Evolutionary conservation across 2,797 vertebrate genomes (phyloP), one percentile per base, ranked within the genome.

Genomic region (Meda fulgida): DNA sequence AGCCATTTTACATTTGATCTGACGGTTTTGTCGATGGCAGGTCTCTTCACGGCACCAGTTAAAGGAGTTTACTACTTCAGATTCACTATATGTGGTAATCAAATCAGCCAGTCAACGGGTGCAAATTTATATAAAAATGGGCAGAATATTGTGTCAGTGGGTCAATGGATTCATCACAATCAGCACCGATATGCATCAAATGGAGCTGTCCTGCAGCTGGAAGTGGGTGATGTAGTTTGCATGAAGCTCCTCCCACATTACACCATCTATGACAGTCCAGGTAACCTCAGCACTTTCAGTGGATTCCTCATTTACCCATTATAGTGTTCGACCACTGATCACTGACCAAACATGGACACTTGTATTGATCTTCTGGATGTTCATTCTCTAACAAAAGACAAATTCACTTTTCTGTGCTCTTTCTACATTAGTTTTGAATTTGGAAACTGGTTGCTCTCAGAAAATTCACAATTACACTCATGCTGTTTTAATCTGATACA

Each of bases 61-160:
- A 55, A 65, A 78, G 79, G 58, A 34, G 67, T 78, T 23, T 78
- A 82, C 69, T 87, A 46, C 58, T 83, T 87, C 69, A 85, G 69
- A 23, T 75, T 73, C 65, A 87, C 69, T 46, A 18, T 66, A 21
- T 51, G 60, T 38, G 55, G 75, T 46, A 1, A 1, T 58, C 26
- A 60, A 60, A 66, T 2, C 14, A 8, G 0, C 6, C 2, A 75
- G 7, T 66, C n/a, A 5, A 2, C n/a, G 38, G 40, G 26, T 73
- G 70, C 21, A n/a, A 8, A 5, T 65, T 48, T 88, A 36, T 51
- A 34, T 34, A 76, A 75, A 53, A 85, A 85, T 48, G 53, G 46
- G 1, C 6, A 80, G 75, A 67, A 29, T 29, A 23, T 83, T 19
- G n/a, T 87, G 2, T 19, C 67, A 65, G 73, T 78, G 34, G 40